Base-by-base conservation (phyloP, 1,140 invertebrate species). In the Drosophila nannoptera region DNA sequence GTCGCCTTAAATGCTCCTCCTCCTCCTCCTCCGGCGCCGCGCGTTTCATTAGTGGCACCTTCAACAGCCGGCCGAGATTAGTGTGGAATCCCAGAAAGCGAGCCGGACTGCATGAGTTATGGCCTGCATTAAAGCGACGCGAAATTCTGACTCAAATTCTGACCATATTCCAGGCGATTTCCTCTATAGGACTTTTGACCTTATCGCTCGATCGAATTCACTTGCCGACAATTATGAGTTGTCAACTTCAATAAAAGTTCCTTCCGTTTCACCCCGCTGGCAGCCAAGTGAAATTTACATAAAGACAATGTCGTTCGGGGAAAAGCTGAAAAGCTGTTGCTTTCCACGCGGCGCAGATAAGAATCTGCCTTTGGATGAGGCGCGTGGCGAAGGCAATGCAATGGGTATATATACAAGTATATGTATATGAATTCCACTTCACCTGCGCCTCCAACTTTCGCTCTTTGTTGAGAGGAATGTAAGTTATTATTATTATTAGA, bases 31-130 rank as follows among this genome's bases (percentile, higher is more conserved):
- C 73, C 61, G 43, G 59, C 73, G 77, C 76, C 52, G 53, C 67
- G 62, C 78, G 71, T 77, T 82, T 82, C 75, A 82, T 82, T 82
- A 78, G 74, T 78, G 76, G 76, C 76, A 78, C 78, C 76, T 78
- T 62, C 67, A 78, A 78, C 72, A 78, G 54, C 71, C 58, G 68
- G 78, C 74, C 75, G 58, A 77, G 78, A 82, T 82, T 77, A 77
- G 32, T 35, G 6, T 32, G 31, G 8, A 35, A 7, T 56, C 54
- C 16, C 22, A 35, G 53, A 45, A 32, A 31, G 63, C 75, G 38
- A 59, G 69, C 65, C 67, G 54, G 62, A 40, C 7, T 71, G 62
- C 22, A 62, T 81, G 78, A 81, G 78, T 81, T 81, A 81, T 81
- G 67, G 78, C 50, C 29, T 81, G 75, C 78, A 81, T 81, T 81